A percentile compares a stretch with the other conserved stretches of the same genome.
These are phyloP conservation scores for Urocynchramus pylzowi DNA, from an alignment of 2,113 vertebrate species.

Conservation along the genomic window DNA sequence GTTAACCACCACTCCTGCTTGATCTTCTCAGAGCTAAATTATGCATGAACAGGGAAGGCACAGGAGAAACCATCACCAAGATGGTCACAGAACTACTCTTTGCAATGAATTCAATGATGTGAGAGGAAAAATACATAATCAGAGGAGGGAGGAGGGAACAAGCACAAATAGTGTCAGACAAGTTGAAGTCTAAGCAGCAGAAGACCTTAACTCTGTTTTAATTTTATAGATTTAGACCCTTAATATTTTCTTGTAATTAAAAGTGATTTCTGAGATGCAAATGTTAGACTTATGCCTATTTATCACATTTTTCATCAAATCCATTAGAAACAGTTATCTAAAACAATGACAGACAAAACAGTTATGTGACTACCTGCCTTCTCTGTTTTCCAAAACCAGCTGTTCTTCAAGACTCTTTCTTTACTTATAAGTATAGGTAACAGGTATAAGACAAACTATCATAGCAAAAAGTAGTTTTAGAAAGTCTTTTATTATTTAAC, in stretches of 20 bases:
- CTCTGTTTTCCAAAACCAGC: neutral
- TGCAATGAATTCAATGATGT: neutral
- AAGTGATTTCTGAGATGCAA: neutral
- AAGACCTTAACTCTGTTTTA: neutral
- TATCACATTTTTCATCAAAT: neutral
- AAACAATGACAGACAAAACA: neutral
- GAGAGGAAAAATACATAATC: neutral
- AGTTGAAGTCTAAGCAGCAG: neutral
- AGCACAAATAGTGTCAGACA: neutral
- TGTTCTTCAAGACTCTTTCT: neutral
- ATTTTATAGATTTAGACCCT: neutral
- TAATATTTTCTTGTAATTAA: neutral
- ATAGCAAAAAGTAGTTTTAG: neutral
- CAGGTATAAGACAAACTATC: neutral
- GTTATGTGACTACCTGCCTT: neutral
- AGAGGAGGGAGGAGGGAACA: accelerated
- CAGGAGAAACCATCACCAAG: neutral
- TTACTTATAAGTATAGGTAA: too few species aligned
- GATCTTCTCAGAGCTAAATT: neutral
- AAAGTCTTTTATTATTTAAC: neutral
- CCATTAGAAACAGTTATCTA: neutral
- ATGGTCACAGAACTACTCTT: neutral
- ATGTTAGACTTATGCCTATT: neutral
- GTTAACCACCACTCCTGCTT: neutral
- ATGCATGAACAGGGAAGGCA: neutral